phyloP scores from a whole-genome alignment of 2,797 vertebrate species.

The Bovichtus variegatus region DNA sequence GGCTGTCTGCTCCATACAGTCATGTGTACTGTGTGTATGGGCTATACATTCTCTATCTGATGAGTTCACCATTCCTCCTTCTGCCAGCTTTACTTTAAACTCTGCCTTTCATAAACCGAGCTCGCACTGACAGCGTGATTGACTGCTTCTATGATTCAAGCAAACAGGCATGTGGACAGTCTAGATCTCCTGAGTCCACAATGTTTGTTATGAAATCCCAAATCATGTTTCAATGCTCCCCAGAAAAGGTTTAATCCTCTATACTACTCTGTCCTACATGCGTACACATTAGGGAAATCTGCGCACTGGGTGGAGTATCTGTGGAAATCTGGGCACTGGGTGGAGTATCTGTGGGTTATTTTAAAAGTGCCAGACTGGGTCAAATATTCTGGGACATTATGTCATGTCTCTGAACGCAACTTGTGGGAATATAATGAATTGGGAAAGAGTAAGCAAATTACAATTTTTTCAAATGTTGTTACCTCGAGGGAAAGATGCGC shows the following conservation, averaged over 20 bases:
- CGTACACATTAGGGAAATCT: conserved; percentile 4
- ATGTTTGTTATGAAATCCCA: conserved; percentile 8
- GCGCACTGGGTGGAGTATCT: conserved; percentile 4
- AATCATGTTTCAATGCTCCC: not conserved
- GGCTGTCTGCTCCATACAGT: conserved; percentile 34
- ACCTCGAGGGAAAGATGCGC: too few relatives aligned
- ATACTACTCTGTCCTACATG: conserved; percentile 1
- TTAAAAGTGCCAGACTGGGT: not conserved
- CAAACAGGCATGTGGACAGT: not conserved
- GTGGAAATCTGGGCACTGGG: conserved; percentile 9
- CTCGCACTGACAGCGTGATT: conserved; percentile 1
- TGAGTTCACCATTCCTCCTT: conserved; percentile 8
- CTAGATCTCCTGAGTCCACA: not conserved
- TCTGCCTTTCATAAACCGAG: conserved; percentile 1
- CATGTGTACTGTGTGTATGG: conserved; percentile 24
- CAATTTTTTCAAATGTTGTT: too few relatives aligned
- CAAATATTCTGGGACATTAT: not conserved
- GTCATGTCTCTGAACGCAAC: not conserved
- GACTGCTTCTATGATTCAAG: not conserved
- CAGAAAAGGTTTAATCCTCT: conserved; percentile 12
- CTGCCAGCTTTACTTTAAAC: conserved; percentile 25
- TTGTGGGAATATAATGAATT: not conserved
- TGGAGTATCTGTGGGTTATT: not conserved
- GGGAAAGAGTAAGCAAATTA: not conserved
- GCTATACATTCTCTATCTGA: conserved; percentile 36